These are phyloP conservation scores for Danaus chrysippus DNA, from an alignment of 2,888 invertebrate genomes.

Conservation along the genomic window DNA sequence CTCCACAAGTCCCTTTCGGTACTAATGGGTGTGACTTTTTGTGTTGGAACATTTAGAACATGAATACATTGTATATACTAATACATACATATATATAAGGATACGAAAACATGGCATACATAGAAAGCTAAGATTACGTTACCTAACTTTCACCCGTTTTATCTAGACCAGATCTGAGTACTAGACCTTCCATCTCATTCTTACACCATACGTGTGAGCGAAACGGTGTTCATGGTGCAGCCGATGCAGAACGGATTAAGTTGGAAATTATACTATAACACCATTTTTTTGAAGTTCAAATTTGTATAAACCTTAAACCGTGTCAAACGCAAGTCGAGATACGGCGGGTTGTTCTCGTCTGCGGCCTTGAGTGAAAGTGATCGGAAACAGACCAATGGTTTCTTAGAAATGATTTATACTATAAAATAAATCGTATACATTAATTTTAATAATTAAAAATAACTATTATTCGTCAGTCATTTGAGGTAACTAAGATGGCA, in stretches of 20 bases:
- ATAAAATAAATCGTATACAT: slow-evolving; percentile 18
- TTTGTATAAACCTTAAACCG: slow-evolving; percentile 7
- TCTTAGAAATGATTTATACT: slow-evolving; percentile 21
- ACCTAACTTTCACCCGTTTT: slow-evolving; percentile 51
- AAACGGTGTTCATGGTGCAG: slow-evolving; percentile 32
- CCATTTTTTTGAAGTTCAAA: slow-evolving; percentile 11
- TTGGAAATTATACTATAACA: slow-evolving; percentile 5
- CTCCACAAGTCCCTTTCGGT: no score
- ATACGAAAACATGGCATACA: slow-evolving; percentile 9
- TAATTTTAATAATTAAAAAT: slow-evolving; percentile 5
- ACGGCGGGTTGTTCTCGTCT: background rate
- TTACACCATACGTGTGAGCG: slow-evolving; percentile 41
- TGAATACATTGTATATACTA: no score
- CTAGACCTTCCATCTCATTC: slow-evolving; percentile 43
- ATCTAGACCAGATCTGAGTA: slow-evolving; percentile 35
- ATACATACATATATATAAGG: background rate
- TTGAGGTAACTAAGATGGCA: no score
- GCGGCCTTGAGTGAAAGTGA: slow-evolving; percentile 71
- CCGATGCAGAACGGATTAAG: slow-evolving; percentile 20
- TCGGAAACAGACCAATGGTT: slow-evolving; percentile 26
- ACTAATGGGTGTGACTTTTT: no score
- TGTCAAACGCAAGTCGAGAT: slow-evolving; percentile 2
- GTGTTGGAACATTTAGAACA: no score
- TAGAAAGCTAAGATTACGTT: slow-evolving; percentile 34
- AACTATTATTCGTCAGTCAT: no score